Conservation (phyloP, 2,888 invertebrate genomes). For the Torymus auratus region DNA sequence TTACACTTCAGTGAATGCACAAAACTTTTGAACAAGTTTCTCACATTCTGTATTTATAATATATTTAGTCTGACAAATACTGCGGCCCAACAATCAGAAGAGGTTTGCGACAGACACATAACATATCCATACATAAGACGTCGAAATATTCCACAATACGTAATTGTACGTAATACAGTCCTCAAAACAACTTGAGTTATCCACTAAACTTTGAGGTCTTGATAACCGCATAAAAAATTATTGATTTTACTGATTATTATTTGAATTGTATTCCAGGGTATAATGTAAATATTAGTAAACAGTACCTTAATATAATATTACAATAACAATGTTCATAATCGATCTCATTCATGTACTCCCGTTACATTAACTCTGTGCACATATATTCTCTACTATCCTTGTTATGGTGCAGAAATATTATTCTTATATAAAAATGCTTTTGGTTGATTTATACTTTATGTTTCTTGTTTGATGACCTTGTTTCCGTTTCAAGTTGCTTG, state of each 20-base stretch:
- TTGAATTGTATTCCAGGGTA: not conserved
- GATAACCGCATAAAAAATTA: not conserved
- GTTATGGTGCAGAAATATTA: conserved; percentile 18
- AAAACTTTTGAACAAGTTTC: conserved; percentile 2
- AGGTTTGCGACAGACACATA: conserved; percentile 61
- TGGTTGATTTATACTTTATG: conserved; percentile 14
- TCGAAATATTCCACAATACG: not conserved
- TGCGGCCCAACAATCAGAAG: conserved; percentile 12
- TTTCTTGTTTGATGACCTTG: conserved; percentile 15
- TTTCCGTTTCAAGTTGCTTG: conserved; percentile 12
- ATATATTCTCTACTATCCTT: conserved; percentile 1
- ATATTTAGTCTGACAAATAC: not conserved
- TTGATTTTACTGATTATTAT: conserved; percentile 10
- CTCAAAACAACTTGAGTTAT: too few species aligned
- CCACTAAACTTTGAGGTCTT: not conserved
- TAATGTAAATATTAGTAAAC: conserved; percentile 29
- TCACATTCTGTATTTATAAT: conserved; percentile 10
- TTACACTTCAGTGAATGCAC: conserved; percentile 6
- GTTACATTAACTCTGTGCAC: conserved; percentile 27
- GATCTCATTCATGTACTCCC: not conserved
- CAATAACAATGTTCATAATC: too few species aligned
- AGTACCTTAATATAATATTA: conserved; percentile 7
- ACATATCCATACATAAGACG: conserved; percentile 49
- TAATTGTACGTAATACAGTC: too few species aligned
- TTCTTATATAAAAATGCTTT: not conserved